These are phyloP conservation scores for Venustaconcha ellipsiformis DNA, from an alignment of 1,140 invertebrate species.

Conservation along the genomic window DNA sequence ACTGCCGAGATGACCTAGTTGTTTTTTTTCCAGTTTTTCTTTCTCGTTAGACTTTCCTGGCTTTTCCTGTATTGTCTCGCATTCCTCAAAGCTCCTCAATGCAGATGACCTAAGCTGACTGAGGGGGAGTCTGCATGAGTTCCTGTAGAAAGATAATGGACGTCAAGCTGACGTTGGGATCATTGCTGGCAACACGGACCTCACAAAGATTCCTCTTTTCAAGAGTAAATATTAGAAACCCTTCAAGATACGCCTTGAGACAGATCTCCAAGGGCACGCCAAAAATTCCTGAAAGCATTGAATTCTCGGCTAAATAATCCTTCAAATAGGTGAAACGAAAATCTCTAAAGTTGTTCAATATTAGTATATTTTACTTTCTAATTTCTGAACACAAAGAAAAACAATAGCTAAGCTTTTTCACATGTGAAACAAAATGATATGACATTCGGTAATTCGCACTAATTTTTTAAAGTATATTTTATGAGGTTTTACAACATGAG, in stretches of 20 bases:
- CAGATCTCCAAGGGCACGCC: constrained; percentile 20
- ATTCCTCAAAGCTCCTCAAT: too few species aligned
- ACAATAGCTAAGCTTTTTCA: neutral
- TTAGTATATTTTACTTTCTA: neutral
- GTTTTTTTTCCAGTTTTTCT: too few species aligned
- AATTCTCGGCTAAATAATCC: neutral
- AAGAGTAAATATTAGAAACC: constrained; percentile 6
- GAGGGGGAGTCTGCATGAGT: neutral
- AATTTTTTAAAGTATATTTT: too few species aligned
- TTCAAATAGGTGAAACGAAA: neutral
- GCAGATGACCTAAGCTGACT: too few species aligned
- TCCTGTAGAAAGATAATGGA: constrained; percentile 8
- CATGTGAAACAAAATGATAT: neutral
- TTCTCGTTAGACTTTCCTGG: too few species aligned
- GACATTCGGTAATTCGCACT: neutral
- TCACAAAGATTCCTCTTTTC: neutral
- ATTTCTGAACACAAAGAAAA: neutral
- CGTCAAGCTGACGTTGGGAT: constrained; percentile 7
- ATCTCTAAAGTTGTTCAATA: neutral
- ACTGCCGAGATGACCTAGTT: too few species aligned
- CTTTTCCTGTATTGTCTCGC: too few species aligned
- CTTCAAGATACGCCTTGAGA: constrained; percentile 16
- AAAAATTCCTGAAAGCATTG: constrained; percentile 15
- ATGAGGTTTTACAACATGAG: too few species aligned
- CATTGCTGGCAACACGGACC: constrained; percentile 18